Base-by-base conservation (phyloP, 1,140 invertebrate species). In the Aricia agestis region DNA sequence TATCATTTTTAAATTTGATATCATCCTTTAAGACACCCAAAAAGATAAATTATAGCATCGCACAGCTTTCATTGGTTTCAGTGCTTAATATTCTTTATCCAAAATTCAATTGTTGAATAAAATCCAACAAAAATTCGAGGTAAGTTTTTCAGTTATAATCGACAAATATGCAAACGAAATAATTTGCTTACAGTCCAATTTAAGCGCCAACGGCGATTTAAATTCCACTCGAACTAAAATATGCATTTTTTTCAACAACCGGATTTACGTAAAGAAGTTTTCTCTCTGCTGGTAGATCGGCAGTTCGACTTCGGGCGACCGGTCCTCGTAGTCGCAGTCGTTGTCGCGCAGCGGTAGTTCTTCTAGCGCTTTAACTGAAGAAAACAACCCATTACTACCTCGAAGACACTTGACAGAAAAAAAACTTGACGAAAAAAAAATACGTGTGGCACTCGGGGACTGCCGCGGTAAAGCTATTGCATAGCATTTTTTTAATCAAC, bases 211-310 rank as follows among this genome's bases (percentile, higher is more conserved):
- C 13, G 11, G 45, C 10, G 45, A 52, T 52, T 52, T 52, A 52
- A 52, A 52, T 52, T 52, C 45, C 45, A 52, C 45, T 52, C 13
- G 45, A 52, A 13, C 1, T 52, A 15, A 52, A 52, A 13, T 52
- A 52, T 52, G 5, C 13, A 13, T 52, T 52, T 52, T 52, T 52
- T 52, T 52, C 45, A 13, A 52, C 45, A 52, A 52, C 13, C 45
- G 13, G 4, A 36, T 78, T 82, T 94, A 97, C 78, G 95, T 95
- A 81, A 95, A 96, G 91, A 94, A 97, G 85, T 97, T 97, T 80
- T 97, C 95, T 82, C 96, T 93, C 89, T 97, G 96, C 86, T 97
- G 96, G 82, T 96, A 96, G 72, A 97, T 92, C 63, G 96, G 96
- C 82, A 97, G 92, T 74, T 93, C 91, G 25, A 94, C 93, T 70